Conservation (phyloP, 2,888 invertebrate genomes). For the Lasioglossum leucozonium region DNA sequence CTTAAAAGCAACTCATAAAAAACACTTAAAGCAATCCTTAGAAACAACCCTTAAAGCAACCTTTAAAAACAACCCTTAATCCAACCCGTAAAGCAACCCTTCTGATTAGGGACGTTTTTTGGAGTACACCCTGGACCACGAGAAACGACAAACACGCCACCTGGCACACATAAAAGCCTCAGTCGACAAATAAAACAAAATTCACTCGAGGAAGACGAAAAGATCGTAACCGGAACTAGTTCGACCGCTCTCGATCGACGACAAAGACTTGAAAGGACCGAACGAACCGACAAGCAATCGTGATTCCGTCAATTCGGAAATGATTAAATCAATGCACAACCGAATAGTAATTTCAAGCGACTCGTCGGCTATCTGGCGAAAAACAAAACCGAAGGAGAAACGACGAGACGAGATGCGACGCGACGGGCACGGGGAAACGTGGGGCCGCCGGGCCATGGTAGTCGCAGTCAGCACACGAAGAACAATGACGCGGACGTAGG, state of each 20-base stretch:
- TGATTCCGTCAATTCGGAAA: background rate
- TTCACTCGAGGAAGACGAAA: background rate
- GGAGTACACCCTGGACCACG: too few species aligned
- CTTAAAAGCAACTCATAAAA: too few species aligned
- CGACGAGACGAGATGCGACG: background rate
- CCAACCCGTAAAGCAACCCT: too few species aligned
- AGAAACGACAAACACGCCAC: too few species aligned
- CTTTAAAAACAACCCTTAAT: too few species aligned
- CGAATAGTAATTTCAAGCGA: background rate
- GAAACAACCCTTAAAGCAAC: too few species aligned
- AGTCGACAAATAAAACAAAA: too few species aligned
- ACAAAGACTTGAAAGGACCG: background rate
- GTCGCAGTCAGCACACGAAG: background rate
- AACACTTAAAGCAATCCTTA: too few species aligned
- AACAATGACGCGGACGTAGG: constrained; percentile 29
- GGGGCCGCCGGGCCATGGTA: too few species aligned
- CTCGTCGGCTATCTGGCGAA: background rate
- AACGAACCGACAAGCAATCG: background rate
- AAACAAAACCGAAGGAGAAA: constrained; percentile 22
- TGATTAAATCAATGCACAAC: background rate
- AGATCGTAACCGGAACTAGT: background rate
- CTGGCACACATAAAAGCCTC: too few species aligned
- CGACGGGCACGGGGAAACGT: background rate
- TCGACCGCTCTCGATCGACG: background rate
- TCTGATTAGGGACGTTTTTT: too few species aligned